A percentile compares a stretch with the other conserved stretches of the same genome.
Conservation (phyloP, 2,888 invertebrate species). For the Atrina japonica region DNA sequence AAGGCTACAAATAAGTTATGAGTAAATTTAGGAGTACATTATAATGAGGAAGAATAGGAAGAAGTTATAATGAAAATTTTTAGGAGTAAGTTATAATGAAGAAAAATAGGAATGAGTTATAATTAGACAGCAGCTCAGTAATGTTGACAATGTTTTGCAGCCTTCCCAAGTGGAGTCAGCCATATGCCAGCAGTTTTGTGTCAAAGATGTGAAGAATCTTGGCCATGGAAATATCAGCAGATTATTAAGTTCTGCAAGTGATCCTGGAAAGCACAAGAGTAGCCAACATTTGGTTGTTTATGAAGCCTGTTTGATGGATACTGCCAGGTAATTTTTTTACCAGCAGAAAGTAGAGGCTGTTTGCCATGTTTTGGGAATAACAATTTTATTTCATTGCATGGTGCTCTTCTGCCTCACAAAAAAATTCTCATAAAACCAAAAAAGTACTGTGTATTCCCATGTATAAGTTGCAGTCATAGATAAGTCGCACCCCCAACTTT, state of each 20-base stretch:
- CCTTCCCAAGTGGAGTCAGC: constrained; percentile 63
- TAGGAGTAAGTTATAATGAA: background rate
- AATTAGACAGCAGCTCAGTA: background rate
- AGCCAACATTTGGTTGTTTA: constrained; percentile 66
- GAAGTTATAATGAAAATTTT: too few species aligned
- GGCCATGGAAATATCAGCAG: constrained; percentile 71
- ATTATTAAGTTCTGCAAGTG: constrained; percentile 58
- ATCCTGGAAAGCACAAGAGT: constrained; percentile 59
- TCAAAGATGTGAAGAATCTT: constrained; percentile 69
- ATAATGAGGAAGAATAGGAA: too few species aligned
- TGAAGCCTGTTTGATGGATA: constrained; percentile 66
- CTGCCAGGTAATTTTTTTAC: constrained; percentile 14
- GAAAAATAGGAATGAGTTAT: background rate
- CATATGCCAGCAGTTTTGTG: constrained; percentile 73
- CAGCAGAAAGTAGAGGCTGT: background rate
- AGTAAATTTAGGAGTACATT: too few species aligned
- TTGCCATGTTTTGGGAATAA: too few species aligned
- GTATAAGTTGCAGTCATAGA: too few species aligned
- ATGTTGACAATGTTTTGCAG: constrained; percentile 43
- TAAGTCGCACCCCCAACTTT: too few species aligned
- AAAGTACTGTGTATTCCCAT: too few species aligned
- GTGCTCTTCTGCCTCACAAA: too few species aligned
- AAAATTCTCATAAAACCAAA: too few species aligned
- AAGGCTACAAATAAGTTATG: too few species aligned
- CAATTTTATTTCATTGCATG: too few species aligned